Percentiles rank a stretch among this genome's conserved stretches.
phyloP scores from a whole-genome alignment of 1,140 invertebrate species.

The Himalopsyche phryganea region DNA sequence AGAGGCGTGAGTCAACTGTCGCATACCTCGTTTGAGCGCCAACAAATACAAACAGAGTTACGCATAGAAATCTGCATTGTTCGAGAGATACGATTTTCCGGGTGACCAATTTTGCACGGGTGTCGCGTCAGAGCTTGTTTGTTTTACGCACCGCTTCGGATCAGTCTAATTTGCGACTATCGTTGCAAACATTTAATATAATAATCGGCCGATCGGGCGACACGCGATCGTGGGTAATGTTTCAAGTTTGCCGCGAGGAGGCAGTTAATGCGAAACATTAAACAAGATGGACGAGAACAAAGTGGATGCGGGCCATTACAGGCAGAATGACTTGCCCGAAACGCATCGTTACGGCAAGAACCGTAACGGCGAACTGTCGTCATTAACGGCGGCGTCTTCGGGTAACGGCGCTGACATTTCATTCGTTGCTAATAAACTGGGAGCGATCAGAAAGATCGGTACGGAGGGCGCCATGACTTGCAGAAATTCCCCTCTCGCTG shows the following conservation, averaged over 20 bases:
- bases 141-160: too few relatives aligned
- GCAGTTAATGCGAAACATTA: background rate
- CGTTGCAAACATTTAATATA: background rate
- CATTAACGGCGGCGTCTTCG: conserved; percentile 14
- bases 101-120: too few relatives aligned
- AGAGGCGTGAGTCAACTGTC: conserved; percentile 8
- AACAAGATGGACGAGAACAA: conserved; percentile 28
- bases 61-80: conserved; percentile 5
- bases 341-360: conserved; percentile 29
- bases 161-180: background rate
- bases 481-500: conserved; percentile 24
- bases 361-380: conserved; percentile 10
- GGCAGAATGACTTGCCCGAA: conserved; percentile 30
- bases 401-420: conserved; percentile 4
- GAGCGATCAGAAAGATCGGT: conserved; percentile 25
- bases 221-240: too few relatives aligned
- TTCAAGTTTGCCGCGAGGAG: background rate
- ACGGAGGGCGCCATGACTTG: conserved; percentile 24
- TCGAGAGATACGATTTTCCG: background rate
- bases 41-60: conserved; percentile 8
- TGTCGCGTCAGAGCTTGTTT: too few relatives aligned
- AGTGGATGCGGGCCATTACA: conserved; percentile 21
- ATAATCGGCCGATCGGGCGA: too few relatives aligned
- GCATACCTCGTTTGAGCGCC: conserved; percentile 1
- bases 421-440: conserved; percentile 14